Percentiles rank a stretch among this genome's conserved stretches.
phyloP scores from a whole-genome alignment of 2,797 vertebrate genomes.

The Acridotheres tristis region DNA sequence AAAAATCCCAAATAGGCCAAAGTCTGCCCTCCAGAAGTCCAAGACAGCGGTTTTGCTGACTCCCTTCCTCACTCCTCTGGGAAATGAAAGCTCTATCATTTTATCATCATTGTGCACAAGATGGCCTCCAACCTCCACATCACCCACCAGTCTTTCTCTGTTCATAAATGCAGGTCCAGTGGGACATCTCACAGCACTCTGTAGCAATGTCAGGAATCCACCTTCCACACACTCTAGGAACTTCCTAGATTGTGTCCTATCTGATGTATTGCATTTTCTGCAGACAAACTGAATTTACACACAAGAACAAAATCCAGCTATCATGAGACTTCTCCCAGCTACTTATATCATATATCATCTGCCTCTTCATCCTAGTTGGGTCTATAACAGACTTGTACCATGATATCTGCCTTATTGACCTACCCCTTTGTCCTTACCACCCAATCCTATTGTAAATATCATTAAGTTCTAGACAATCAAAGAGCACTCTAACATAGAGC shows the following conservation, averaged over 20 bases:
- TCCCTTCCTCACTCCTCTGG: neutral
- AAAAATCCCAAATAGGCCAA: neutral
- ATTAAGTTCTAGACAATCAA: neutral
- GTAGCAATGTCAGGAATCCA: neutral
- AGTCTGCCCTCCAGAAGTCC: neutral
- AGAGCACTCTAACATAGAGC: neutral
- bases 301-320: neutral
- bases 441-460: neutral
- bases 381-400: neutral
- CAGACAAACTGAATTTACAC: neutral
- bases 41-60: neutral
- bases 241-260: neutral
- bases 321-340: neutral
- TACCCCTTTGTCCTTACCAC: neutral
- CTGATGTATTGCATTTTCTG: neutral
- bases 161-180: neutral
- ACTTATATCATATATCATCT: neutral
- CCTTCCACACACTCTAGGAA: neutral
- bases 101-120: neutral
- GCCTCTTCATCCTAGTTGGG: neutral
- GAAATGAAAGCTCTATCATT: neutral
- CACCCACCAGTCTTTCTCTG: neutral
- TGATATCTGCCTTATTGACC: neutral
- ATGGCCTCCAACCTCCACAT: neutral
- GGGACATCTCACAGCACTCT: neutral